Conservation (phyloP, 2,797 vertebrate genomes). For the Thamnophis elegans region DNA sequence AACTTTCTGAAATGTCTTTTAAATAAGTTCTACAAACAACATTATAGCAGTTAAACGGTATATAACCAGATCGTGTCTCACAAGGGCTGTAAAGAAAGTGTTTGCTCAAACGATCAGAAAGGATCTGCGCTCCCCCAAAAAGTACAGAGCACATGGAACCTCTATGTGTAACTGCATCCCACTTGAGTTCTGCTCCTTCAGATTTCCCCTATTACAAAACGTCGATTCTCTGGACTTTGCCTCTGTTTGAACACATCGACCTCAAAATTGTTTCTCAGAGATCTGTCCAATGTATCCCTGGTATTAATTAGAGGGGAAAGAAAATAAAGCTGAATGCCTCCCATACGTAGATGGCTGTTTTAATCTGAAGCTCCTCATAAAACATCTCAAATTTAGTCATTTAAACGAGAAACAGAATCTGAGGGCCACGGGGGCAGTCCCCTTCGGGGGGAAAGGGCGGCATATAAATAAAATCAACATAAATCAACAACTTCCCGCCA, state of each 20-base stretch:
- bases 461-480: no score
- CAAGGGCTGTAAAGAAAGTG: not conserved
- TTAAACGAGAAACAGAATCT: not conserved
- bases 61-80: not conserved
- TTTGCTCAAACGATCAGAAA: not conserved
- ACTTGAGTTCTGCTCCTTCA: not conserved
- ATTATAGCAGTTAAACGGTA: not conserved
- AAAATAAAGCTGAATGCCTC: not conserved
- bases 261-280: not conserved
- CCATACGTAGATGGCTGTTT: not conserved
- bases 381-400: not conserved
- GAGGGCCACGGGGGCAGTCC: not conserved
- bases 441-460: no score
- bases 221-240: not conserved
- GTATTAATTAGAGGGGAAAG: not conserved
- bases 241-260: not conserved
- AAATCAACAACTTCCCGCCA: not conserved
- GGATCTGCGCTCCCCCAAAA: no score
- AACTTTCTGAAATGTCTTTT: not conserved
- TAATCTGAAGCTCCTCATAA: not conserved
- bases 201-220: not conserved
- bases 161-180: no score
- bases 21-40: not conserved
- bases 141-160: no score
- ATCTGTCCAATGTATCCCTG: not conserved